Conservation (phyloP, 2,888 invertebrate species). For the Venusia cambrica region DNA sequence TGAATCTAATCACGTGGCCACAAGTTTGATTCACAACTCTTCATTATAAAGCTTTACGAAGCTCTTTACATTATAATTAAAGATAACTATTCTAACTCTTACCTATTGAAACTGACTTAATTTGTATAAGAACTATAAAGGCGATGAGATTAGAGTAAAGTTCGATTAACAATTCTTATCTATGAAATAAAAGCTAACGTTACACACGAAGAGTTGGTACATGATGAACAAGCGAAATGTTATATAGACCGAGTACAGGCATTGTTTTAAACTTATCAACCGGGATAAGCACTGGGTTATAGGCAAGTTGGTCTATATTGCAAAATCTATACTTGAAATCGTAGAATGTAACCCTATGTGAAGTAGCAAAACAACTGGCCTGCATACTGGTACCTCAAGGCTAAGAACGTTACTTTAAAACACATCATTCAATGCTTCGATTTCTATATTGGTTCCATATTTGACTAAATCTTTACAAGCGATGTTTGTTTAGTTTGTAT, state of each 20-base stretch:
- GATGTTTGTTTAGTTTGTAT: too few relatives aligned
- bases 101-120: slow-evolving; percentile 53
- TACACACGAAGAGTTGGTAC: slow-evolving; percentile 46
- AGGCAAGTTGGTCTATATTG: too few relatives aligned
- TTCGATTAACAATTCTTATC: slow-evolving; percentile 40
- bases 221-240: slow-evolving; percentile 65
- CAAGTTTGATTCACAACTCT: slow-evolving; percentile 80
- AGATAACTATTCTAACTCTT: slow-evolving; percentile 50
- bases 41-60: slow-evolving; percentile 78
- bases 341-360: too few relatives aligned
- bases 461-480: too few relatives aligned
- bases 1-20: slow-evolving; percentile 71
- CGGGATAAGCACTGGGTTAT: too few relatives aligned
- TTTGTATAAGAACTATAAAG: slow-evolving; percentile 56
- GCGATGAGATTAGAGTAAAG: slow-evolving; percentile 50
- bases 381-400: too few relatives aligned
- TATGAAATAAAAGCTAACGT: slow-evolving; percentile 47
- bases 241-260: slow-evolving; percentile 64
- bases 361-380: too few relatives aligned
- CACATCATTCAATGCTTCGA: too few relatives aligned
- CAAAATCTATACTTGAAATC: too few relatives aligned
- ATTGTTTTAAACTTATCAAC: too few relatives aligned
- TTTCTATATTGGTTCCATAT: too few relatives aligned
- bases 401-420: too few relatives aligned
- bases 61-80: slow-evolving; percentile 70